Conservation (phyloP, 2,888 invertebrate species). For the Parapristionchus giblindavisi region DNA sequence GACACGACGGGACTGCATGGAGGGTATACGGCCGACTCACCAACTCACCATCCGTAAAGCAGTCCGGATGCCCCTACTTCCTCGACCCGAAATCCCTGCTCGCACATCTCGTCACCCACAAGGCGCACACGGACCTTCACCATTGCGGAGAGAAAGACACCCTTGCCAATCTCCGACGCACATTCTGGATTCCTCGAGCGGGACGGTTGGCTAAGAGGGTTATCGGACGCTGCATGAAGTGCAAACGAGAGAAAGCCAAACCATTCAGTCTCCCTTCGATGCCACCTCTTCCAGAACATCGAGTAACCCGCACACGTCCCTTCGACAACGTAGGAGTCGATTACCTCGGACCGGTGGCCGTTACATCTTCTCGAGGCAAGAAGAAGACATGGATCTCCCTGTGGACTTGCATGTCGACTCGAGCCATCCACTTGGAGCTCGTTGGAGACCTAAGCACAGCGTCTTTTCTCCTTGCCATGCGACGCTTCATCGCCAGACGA, state of each 20-base stretch:
- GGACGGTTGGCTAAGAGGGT: slow-evolving; percentile 50
- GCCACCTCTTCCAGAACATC: slow-evolving; percentile 65
- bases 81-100: background rate
- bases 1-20: background rate
- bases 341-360: slow-evolving; percentile 69
- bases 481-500: slow-evolving; percentile 67
- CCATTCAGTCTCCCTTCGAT: slow-evolving; percentile 59
- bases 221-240: slow-evolving; percentile 61
- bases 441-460: slow-evolving; percentile 63
- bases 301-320: slow-evolving; percentile 59
- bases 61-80: background rate
- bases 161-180: slow-evolving; percentile 43
- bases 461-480: slow-evolving; percentile 64
- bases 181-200: slow-evolving; percentile 66
- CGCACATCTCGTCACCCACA: slow-evolving; percentile 23
- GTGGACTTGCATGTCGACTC: slow-evolving; percentile 70
- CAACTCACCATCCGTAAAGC: background rate
- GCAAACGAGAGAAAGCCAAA: slow-evolving; percentile 54
- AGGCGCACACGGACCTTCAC: slow-evolving; percentile 46
- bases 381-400: slow-evolving; percentile 67
- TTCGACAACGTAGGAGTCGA: slow-evolving; percentile 68
- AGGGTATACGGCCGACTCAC: background rate
- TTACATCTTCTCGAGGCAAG: slow-evolving; percentile 52
- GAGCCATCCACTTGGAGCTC: slow-evolving; percentile 70
- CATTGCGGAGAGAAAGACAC: slow-evolving; percentile 57